A percentile compares a stretch with the other conserved stretches of the same genome.
phyloP scores from a whole-genome alignment of 2,888 invertebrate species.

The Perizoma flavofasciatum region DNA sequence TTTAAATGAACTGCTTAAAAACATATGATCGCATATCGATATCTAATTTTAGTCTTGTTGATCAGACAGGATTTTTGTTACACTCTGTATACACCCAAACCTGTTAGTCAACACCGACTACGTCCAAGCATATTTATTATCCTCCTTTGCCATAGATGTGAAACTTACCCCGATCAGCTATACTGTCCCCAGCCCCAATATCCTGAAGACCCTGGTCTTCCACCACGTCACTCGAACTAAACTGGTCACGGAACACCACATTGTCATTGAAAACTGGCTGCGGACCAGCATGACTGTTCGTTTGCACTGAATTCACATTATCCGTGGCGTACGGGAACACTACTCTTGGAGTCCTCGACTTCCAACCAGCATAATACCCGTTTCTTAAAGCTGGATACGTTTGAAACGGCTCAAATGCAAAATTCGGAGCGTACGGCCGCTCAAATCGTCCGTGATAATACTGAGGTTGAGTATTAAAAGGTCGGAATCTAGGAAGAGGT shows the following conservation, averaged over 20 bases:
- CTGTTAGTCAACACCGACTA: conserved; percentile 2
- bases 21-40: no score
- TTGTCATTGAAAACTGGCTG: conserved; percentile 58
- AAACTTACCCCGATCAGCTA: conserved; percentile 87
- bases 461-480: conserved; percentile 54
- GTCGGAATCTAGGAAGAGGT: conserved; percentile 57
- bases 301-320: conserved; percentile 67
- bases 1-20: no score
- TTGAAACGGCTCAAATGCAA: conserved; percentile 63
- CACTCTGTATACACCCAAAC: background rate
- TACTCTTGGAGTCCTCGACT: conserved; percentile 75
- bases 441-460: conserved; percentile 69
- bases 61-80: no score
- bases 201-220: conserved; percentile 87
- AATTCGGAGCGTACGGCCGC: conserved; percentile 69
- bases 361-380: conserved; percentile 73
- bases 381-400: conserved; percentile 60
- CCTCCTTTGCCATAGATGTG: no score
- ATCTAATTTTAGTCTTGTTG: no score
- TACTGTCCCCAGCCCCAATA: conserved; percentile 78
- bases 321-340: conserved; percentile 77
- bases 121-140: background rate
- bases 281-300: conserved; percentile 73
- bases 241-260: conserved; percentile 84
- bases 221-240: conserved; percentile 83